Conservation (phyloP, 2,888 invertebrate genomes). For the Thereva nobilitata region DNA sequence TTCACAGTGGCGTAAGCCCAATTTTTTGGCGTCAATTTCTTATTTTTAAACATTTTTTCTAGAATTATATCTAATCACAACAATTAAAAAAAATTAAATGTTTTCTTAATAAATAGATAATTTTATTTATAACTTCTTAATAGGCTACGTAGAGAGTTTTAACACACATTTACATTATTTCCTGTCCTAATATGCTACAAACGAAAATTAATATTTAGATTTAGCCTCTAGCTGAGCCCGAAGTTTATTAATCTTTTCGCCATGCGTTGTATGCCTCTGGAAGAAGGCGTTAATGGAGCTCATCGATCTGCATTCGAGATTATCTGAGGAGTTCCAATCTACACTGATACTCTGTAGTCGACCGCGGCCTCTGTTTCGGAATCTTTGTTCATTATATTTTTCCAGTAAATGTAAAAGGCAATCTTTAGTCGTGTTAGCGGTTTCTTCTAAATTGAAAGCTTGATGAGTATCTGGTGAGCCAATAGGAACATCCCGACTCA, state of each 20-base stretch:
- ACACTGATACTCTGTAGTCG: constrained; percentile 74
- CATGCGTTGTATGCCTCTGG: constrained; percentile 63
- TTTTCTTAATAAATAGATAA: too few relatives aligned
- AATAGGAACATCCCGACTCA: constrained; percentile 74
- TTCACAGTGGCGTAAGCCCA: too few relatives aligned
- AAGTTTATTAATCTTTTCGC: constrained; percentile 52
- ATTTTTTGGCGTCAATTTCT: too few relatives aligned
- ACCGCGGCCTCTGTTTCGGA: constrained; percentile 56
- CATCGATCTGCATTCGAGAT: constrained; percentile 76
- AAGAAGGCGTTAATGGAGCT: constrained; percentile 81
- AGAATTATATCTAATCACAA: too few relatives aligned
- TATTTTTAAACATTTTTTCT: too few relatives aligned
- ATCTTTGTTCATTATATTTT: constrained; percentile 70
- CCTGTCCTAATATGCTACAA: constrained; percentile 9
- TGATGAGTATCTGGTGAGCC: constrained; percentile 65
- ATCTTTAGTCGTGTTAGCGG: constrained; percentile 75
- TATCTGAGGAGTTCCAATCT: constrained; percentile 75
- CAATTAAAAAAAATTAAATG: too few relatives aligned
- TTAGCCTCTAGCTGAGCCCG: constrained; percentile 54
- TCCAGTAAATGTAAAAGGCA: constrained; percentile 73
- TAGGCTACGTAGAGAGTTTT: too few relatives aligned
- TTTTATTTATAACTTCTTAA: too few relatives aligned
- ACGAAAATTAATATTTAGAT: constrained; percentile 18
- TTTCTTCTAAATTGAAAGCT: constrained; percentile 60
- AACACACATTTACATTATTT: constrained; percentile 18